A percentile compares a stretch with the other conserved stretches of the same genome.
These are phyloP conservation scores for Exephanes ischioxanthus DNA, from an alignment of 2,888 invertebrate genomes.

Conservation along the genomic window DNA sequence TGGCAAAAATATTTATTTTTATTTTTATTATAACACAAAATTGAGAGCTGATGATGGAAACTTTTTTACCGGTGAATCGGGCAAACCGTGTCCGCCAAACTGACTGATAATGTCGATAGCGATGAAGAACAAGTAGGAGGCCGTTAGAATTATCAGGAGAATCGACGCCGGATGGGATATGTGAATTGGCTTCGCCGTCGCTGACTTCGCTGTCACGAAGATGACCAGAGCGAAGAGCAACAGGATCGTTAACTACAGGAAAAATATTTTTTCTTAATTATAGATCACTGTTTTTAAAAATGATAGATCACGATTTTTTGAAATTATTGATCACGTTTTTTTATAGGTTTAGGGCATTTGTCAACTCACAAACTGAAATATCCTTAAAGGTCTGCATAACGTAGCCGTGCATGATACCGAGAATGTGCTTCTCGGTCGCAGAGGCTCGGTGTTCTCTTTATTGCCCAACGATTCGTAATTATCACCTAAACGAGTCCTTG, in stretches of 20 bases:
- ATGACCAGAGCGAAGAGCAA: conserved; percentile 73
- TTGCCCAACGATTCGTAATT: conserved; percentile 56
- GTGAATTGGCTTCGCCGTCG: conserved; percentile 9
- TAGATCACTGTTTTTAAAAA: background rate
- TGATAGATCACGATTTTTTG: background rate
- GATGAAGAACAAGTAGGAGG: conserved; percentile 76
- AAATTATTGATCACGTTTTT: background rate
- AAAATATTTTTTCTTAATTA: background rate
- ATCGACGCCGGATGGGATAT: conserved; percentile 71
- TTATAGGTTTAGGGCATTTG: background rate
- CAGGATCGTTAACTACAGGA: conserved; percentile 67
- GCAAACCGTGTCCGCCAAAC: conserved; percentile 69
- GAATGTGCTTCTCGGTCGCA: conserved; percentile 39
- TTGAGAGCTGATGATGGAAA: background rate
- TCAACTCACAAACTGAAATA: conserved; percentile 77
- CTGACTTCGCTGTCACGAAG: conserved; percentile 69
- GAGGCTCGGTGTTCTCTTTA: conserved; percentile 22
- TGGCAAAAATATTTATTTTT: background rate
- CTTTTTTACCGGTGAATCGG: conserved; percentile 74
- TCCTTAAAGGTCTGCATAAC: conserved; percentile 73
- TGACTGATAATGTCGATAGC: conserved; percentile 77
- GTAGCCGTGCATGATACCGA: conserved; percentile 50
- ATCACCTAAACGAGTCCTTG: conserved; percentile 58
- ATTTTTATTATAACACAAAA: background rate
- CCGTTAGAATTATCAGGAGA: conserved; percentile 72